Conservation (phyloP, 2,797 vertebrate species). For the Rhinella marina region DNA sequence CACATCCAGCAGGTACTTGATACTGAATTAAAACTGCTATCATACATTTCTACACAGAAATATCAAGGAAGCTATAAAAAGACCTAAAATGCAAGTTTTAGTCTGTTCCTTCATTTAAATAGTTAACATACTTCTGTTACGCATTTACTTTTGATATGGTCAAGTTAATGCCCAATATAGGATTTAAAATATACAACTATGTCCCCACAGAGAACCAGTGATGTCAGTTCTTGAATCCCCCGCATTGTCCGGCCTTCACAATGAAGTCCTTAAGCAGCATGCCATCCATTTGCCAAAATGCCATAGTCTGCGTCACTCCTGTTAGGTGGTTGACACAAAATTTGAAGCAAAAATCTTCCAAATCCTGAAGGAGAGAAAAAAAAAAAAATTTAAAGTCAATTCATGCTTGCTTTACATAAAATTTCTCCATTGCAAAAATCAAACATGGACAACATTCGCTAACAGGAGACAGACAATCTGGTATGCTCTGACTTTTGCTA, state of each 20-base stretch:
- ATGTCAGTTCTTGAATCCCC: slow-evolving; percentile 95
- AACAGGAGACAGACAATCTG: too few species aligned
- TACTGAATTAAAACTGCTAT: not conserved
- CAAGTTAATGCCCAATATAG: not conserved
- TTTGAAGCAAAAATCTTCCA: slow-evolving; percentile 99
- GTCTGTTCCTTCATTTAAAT: not conserved
- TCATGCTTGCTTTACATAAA: too few species aligned
- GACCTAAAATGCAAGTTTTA: not conserved
- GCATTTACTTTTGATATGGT: not conserved
- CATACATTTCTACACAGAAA: not conserved
- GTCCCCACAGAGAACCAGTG: not conserved
- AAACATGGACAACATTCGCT: too few species aligned
- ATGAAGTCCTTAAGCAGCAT: slow-evolving; percentile 97
- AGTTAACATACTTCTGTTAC: not conserved
- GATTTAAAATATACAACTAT: not conserved
- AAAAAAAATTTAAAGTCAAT: not conserved
- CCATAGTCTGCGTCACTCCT: slow-evolving; percentile 92
- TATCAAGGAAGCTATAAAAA: not conserved
- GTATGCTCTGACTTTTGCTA: too few species aligned
- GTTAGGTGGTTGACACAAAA: slow-evolving; percentile 99
- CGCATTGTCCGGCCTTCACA: slow-evolving; percentile 94
- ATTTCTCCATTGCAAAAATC: too few species aligned
- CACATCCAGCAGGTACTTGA: not conserved
- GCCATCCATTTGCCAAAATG: slow-evolving; percentile 96
- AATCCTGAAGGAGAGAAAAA: slow-evolving; percentile 77